phyloP scores from a whole-genome alignment of 2,888 invertebrate species.

The Drosophila neonasuta region DNA sequence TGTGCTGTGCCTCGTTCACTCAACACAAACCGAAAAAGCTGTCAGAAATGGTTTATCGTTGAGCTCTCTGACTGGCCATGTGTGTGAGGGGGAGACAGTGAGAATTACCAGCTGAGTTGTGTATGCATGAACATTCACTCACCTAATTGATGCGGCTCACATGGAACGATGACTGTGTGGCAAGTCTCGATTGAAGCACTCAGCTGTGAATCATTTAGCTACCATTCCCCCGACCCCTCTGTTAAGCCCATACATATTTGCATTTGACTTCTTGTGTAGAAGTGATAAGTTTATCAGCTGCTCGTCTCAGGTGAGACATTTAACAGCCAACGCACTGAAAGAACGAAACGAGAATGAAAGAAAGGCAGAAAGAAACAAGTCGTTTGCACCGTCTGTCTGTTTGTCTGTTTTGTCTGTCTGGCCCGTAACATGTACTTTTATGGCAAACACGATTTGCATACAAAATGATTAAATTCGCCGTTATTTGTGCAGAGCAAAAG shows the following conservation, averaged over 20 bases:
- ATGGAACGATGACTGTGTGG: conserved; percentile 6
- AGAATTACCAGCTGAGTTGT: conserved; percentile 11
- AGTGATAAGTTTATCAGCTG: conserved; percentile 47
- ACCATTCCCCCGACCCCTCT: conserved; percentile 1
- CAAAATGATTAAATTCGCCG: conserved; percentile 65
- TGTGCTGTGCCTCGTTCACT: conserved; percentile 30
- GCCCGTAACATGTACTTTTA: conserved; percentile 58
- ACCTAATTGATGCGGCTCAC: conserved; percentile 8
- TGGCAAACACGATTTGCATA: conserved; percentile 70
- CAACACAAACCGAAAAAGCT: conserved; percentile 43
- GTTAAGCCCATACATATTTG: not conserved
- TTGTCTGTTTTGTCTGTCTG: conserved; percentile 18
- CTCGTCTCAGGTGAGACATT: conserved; percentile 51
- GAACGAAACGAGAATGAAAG: not conserved
- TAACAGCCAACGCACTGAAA: conserved; percentile 22
- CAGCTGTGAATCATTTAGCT: conserved; percentile 40
- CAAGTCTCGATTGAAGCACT: conserved; percentile 16
- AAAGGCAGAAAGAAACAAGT: conserved; percentile 17
- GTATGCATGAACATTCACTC: conserved; percentile 3
- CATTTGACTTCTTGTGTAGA: not conserved
- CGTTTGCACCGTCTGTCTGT: conserved; percentile 17
- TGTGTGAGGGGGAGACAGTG: not conserved
- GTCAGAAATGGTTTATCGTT: conserved; percentile 55
- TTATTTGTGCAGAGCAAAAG: conserved; percentile 37
- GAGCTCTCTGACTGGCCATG: conserved; percentile 11